Evolutionary conservation across 2,888 invertebrate species (phyloP).

Genomic region (Antheraea yamamai): DNA sequence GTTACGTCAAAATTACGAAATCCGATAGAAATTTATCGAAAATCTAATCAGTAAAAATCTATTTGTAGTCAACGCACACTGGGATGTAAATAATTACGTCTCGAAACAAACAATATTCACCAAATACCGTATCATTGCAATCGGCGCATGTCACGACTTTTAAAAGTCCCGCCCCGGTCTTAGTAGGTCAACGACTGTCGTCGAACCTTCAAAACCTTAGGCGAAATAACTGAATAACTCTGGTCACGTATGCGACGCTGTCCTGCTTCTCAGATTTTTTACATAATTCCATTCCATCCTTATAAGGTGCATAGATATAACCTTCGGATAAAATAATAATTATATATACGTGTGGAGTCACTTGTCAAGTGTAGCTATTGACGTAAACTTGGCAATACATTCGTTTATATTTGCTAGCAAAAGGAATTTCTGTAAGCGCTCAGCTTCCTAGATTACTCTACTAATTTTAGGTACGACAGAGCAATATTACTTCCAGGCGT

Average conservation of each 20-base stretch:
- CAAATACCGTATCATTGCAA: constrained; percentile 42
- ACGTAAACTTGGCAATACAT: constrained; percentile 19
- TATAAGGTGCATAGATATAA: constrained; percentile 32
- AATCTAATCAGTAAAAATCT: constrained; percentile 37
- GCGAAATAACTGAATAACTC: constrained; percentile 36
- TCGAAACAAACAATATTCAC: constrained; percentile 32
- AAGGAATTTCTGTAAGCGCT: not conserved
- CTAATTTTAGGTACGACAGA: not conserved
- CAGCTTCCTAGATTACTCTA: not conserved
- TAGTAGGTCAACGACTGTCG: constrained; percentile 55
- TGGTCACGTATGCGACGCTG: constrained; percentile 43
- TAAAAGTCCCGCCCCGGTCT: constrained; percentile 37
- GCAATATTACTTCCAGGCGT: not conserved
- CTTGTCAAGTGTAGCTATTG: constrained; percentile 15
- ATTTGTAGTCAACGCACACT: constrained; percentile 41
- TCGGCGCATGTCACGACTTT: constrained; percentile 50
- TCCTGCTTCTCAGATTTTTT: constrained; percentile 43
- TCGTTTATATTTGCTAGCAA: constrained; percentile 3
- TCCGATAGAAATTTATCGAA: constrained; percentile 19
- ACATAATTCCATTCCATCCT: constrained; percentile 33
- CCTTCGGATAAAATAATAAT: constrained; percentile 28
- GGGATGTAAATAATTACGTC: constrained; percentile 40
- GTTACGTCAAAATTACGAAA: constrained; percentile 19
- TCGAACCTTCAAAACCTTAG: constrained; percentile 38
- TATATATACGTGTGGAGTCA: constrained; percentile 15